phyloP scores from a whole-genome alignment of 2,113 vertebrate genomes.

The Mastomys natalensis region DNA sequence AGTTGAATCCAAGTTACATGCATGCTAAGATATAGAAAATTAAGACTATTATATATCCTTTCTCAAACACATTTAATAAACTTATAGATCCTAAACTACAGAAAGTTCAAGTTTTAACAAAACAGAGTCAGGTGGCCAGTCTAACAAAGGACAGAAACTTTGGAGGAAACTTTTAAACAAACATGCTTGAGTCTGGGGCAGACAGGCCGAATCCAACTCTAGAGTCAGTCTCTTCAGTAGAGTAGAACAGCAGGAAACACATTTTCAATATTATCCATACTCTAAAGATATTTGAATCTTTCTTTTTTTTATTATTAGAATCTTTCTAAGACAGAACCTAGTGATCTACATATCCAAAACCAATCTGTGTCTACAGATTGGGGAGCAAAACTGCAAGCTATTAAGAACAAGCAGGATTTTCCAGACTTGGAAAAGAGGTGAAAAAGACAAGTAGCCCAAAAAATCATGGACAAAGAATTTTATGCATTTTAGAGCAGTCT shows the following conservation, averaged over 20 bases:
- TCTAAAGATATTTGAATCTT: background rate
- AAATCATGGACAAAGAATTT: background rate
- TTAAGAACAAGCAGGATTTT: background rate
- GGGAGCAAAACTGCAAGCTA: background rate
- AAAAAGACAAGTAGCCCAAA: background rate
- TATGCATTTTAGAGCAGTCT: background rate
- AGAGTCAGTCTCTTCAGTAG: background rate
- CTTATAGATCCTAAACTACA: background rate
- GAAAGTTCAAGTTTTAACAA: background rate
- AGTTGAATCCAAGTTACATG: background rate
- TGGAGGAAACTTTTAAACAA: background rate
- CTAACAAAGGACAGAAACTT: background rate
- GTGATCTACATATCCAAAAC: background rate
- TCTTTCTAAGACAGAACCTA: background rate
- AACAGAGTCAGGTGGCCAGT: background rate
- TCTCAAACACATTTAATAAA: background rate
- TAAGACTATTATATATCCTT: background rate
- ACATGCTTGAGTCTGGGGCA: background rate
- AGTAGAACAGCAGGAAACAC: background rate
- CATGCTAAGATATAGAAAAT: background rate
- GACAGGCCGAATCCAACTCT: background rate
- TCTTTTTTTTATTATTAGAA: background rate
- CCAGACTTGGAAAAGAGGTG: background rate
- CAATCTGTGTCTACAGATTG: background rate
- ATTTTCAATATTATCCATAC: background rate